Percentiles rank a stretch among this genome's conserved stretches.
Evolutionary conservation across 2,888 invertebrate species (phyloP).

Genomic region (Andrena minutula): DNA sequence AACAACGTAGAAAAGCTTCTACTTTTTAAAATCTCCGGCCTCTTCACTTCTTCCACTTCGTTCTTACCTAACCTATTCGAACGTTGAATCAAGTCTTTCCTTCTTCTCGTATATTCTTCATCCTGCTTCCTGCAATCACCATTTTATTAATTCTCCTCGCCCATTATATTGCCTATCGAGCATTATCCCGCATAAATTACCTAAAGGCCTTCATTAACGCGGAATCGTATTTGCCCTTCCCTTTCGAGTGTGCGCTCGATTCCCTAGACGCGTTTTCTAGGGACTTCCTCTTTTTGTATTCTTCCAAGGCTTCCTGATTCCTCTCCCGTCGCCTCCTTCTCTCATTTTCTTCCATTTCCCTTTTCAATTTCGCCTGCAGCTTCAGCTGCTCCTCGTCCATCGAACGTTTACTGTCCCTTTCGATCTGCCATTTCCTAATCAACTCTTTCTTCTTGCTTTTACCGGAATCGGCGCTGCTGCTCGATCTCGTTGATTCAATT

Average conservation of each 20-base stretch:
- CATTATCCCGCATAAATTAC: conserved; percentile 57
- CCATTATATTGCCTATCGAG: background rate
- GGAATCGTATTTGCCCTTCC: conserved; percentile 45
- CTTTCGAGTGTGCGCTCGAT: conserved; percentile 31
- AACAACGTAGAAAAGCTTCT: conserved; percentile 74
- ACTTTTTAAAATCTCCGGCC: conserved; percentile 11
- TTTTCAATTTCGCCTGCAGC: conserved; percentile 60
- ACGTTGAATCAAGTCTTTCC: conserved; percentile 64
- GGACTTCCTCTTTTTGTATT: conserved; percentile 70
- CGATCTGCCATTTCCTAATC: conserved; percentile 78
- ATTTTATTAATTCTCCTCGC: background rate
- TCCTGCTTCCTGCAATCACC: conserved; percentile 76
- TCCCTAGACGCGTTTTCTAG: conserved; percentile 43
- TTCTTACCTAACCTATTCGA: conserved; percentile 38
- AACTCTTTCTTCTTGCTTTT: conserved; percentile 71
- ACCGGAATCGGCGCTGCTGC: conserved; percentile 23
- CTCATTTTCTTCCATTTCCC: conserved; percentile 67
- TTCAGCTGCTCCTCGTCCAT: conserved; percentile 74
- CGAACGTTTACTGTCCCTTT: conserved; percentile 73
- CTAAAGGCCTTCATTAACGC: conserved; percentile 73
- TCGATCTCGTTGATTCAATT: conserved; percentile 5
- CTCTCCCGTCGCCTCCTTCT: conserved; percentile 62
- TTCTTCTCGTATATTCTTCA: conserved; percentile 74
- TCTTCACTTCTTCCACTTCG: conserved; percentile 1
- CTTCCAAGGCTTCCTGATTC: conserved; percentile 62